Evolutionary conservation across 1,140 invertebrate genomes (phyloP), one percentile per base, ranked within the genome.

Genomic region (Cherax quadricarinatus): DNA sequence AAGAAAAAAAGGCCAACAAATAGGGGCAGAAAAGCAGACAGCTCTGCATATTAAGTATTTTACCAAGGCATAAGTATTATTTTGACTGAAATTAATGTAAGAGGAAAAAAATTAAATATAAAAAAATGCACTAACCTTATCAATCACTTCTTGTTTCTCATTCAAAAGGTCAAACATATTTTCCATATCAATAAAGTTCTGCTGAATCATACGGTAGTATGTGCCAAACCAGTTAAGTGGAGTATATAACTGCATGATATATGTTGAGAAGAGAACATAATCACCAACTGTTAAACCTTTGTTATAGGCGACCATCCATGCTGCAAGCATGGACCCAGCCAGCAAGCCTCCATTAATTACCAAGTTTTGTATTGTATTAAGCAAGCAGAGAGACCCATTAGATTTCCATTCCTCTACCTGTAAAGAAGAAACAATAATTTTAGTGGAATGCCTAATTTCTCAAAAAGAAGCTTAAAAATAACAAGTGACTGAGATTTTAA

Each of bases 131-230:
- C 53, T 57, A 66, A 94, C 93, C 85, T 83, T 73, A 85, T 94
- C 93, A 49, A 91, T 51, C 82, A 99, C 96, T 96, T 99, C 98
- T 93, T 97, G 96, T 49, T 97, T 96, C 95, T 98, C 97, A 83
- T 97, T 96, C 83, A 99, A 95, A 81, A 99, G 95, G 88, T 99
- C 98, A 95, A 99, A 98, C 99, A 99, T 99, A 95, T 99, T 99
- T 96, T 99, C 99, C 99, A 99, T 99, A 94, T 99, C 99, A 49
- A 99, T 97, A 94, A 99, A 99, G 94, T 98, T 98, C 95, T 98
- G 98, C 94, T 99, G 99, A 92, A 99, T 99, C 81, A 98, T 97
- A 94, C 98, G 97, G 94, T 99, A 99, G 95, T 99, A 99, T n/a
- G 98, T 99, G 24, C 99, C 99, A 95, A 99, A 98, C 97, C 98